Base-by-base conservation (phyloP, 2,113 vertebrate genomes). In the Erythrolamprus reginae region DNA sequence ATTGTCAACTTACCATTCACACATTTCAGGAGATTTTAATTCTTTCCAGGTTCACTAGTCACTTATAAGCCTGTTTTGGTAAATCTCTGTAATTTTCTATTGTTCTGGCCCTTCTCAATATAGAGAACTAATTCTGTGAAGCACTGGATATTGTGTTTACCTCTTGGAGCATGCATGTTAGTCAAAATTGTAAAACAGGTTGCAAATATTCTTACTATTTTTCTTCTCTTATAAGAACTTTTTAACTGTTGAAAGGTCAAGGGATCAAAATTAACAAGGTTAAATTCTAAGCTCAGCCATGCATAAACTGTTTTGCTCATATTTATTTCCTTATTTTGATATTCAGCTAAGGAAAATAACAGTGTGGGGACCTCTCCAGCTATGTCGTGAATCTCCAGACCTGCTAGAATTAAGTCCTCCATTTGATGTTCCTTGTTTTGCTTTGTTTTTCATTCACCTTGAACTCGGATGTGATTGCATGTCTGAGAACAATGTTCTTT, bases 401-500 rank as follows among this genome's bases (percentile, higher is more conserved):
- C 61, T 7, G 84, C 42, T 86, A 33, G 65, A 89, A 90, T 91
- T 84, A 86, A 89, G 89, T 38, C 65, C 77, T 85, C 26, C 86
- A 52, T 51, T 89, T 77, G 70, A n/a, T 42, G 33, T 77, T 77
- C 33, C 8, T 77, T 21, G 17, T 77, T 77, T 77, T 77, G 33
- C 33, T 77, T 84, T 90, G 87, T 89, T 83, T 88, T 90, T 87
- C 77, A 82, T 23, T 42, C 70, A 89, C 83, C 93, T 94, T 94
- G 88, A 82, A 88, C 93, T 93, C 91, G 83, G 84, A 77, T 55
- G 53, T 88, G 85, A 82, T 50, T 91, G 58, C 86, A 45, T 92
- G 83, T 89, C 90, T 88, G 42, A 95, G 89, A 92, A 55, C 82
- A 89, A 83, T 89, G 65, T 26, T 92, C 86, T 56, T 21, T 91